Conservation (phyloP, 2,113 vertebrate species). For the Mormyrus iriodes region DNA sequence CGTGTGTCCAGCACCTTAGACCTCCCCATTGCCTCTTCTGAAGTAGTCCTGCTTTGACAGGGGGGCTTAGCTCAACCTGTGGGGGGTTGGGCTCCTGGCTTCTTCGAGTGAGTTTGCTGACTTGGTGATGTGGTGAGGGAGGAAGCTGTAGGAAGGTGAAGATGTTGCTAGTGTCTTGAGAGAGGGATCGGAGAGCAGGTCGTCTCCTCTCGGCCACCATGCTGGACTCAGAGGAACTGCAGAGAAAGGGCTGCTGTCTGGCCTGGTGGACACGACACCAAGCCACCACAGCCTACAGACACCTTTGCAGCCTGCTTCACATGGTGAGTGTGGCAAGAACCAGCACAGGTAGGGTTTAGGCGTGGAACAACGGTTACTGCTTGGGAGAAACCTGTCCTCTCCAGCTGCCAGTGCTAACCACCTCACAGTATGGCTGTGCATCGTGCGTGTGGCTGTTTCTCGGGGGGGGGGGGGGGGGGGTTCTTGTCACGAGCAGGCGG, state of each 20-base stretch:
- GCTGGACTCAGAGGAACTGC: constrained; percentile 57
- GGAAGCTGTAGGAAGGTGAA: not conserved
- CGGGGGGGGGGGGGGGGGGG: not conserved
- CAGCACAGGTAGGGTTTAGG: not conserved
- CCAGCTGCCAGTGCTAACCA: not conserved
- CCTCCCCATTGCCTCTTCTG: not conserved
- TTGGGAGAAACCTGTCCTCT: not conserved
- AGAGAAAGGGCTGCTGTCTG: constrained; percentile 61
- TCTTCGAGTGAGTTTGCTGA: constrained; percentile 25
- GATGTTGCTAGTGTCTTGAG: not conserved
- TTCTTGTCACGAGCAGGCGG: not conserved
- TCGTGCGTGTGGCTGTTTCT: not conserved
- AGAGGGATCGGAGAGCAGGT: not conserved
- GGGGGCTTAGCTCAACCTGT: not conserved
- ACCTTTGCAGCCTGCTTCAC: constrained; percentile 64
- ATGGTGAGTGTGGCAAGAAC: constrained; percentile 51
- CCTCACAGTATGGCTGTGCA: not conserved
- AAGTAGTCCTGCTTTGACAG: constrained; percentile 36
- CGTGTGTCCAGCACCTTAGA: not conserved
- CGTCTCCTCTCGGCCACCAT: constrained; percentile 37
- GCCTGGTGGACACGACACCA: constrained; percentile 61
- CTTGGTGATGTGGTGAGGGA: not conserved
- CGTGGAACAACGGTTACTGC: not conserved
- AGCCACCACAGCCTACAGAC: constrained; percentile 57
- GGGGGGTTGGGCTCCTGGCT: constrained; percentile 26